Evolutionary conservation across 2,113 vertebrate genomes (phyloP).

Genomic region (Apodemus sylvaticus): DNA sequence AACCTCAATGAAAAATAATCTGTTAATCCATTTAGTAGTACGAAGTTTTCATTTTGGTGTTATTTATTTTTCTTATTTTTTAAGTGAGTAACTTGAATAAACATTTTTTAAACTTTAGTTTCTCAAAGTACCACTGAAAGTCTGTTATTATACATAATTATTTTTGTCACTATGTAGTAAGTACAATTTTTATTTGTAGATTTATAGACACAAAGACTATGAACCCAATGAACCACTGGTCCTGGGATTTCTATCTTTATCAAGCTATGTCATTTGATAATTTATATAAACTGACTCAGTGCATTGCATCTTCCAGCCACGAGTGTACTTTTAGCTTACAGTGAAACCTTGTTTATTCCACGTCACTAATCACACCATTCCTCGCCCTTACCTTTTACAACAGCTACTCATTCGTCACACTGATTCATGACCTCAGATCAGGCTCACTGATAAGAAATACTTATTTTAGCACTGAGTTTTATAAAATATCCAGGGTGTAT

Average conservation of each 20-base stretch:
- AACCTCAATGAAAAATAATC: not conserved
- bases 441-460: not conserved
- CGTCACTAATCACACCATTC: not conserved
- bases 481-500: not conserved
- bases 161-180: not conserved
- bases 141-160: not conserved
- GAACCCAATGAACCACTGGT: not conserved
- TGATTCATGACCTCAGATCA: not conserved
- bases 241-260: not conserved
- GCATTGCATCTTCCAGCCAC: not conserved
- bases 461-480: not conserved
- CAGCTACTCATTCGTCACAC: not conserved
- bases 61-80: not conserved
- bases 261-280: not conserved
- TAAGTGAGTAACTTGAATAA: not conserved
- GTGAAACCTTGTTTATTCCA: not conserved
- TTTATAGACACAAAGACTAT: not conserved
- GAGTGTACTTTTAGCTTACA: not conserved
- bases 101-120: not conserved
- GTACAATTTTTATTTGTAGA: not conserved
- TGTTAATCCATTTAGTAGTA: not conserved
- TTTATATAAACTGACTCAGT: not conserved
- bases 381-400: too few species aligned
- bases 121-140: not conserved
- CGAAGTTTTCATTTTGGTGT: not conserved